phyloP scores from a whole-genome alignment of 2,888 invertebrate genomes.

The Acanthosepion pharaonis region DNA sequence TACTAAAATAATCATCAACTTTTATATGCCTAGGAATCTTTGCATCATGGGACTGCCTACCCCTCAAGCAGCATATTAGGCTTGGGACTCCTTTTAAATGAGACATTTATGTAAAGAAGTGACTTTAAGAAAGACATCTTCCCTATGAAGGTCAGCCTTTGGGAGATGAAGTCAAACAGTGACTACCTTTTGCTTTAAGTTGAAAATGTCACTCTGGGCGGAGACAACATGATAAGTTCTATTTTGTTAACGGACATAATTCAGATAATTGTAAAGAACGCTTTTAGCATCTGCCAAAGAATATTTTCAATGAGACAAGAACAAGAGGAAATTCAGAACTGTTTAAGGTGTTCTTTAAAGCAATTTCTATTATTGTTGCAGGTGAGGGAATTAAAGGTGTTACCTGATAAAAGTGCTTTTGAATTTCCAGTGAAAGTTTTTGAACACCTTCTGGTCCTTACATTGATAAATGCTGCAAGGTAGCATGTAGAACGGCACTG shows the following conservation, averaged over 20 bases:
- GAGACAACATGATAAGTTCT: not conserved
- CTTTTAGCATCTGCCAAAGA: not conserved
- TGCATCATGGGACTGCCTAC: not conserved
- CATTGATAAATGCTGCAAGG: not conserved
- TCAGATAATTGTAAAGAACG: not conserved
- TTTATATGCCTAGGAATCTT: not conserved
- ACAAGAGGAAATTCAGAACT: not conserved
- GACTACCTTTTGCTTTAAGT: not conserved
- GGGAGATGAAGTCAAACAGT: not conserved
- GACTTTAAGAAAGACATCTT: not conserved
- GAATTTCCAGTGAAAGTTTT: not conserved
- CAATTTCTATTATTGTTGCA: not conserved
- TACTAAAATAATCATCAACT: not conserved
- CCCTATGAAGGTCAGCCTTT: not conserved
- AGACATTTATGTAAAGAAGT: not conserved
- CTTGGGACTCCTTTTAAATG: not conserved
- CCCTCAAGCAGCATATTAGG: not conserved
- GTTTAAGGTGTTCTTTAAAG: not conserved
- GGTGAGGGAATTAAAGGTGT: not conserved
- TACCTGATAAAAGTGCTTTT: not conserved
- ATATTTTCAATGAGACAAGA: not conserved
- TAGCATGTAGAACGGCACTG: not conserved
- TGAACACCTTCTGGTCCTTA: not conserved
- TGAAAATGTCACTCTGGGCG: not conserved
- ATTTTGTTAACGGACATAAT: not conserved